Evolutionary conservation across 2,797 vertebrate species (phyloP).

Genomic region (Danio tinwini): DNA sequence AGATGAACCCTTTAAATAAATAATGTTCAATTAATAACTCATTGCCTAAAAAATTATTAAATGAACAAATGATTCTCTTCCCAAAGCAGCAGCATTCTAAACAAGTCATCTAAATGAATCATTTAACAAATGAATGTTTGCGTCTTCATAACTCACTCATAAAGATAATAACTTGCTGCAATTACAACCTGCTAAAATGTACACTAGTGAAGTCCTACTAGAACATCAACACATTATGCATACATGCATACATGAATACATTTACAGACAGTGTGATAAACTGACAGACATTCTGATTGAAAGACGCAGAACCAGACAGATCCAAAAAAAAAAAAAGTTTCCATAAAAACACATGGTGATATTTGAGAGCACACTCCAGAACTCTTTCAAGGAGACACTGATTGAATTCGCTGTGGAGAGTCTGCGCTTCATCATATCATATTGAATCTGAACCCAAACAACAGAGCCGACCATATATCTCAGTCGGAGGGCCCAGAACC

Average conservation of each 20-base stretch:
- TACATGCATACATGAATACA: not conserved
- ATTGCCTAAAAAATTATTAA: no score
- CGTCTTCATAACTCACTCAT: not conserved
- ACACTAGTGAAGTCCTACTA: not conserved
- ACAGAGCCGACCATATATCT: constrained; percentile 38
- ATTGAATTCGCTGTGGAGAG: constrained; percentile 44
- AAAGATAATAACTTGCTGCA: not conserved
- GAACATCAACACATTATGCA: not conserved
- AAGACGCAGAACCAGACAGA: not conserved
- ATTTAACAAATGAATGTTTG: no score
- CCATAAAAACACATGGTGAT: not conserved
- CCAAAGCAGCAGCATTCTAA: not conserved
- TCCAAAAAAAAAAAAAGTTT: not conserved
- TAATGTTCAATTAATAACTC: no score
- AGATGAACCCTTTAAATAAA: no score
- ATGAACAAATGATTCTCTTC: no score
- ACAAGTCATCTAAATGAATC: not conserved
- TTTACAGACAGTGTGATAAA: not conserved
- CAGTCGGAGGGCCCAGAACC: constrained; percentile 6
- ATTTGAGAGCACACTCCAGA: constrained; percentile 42
- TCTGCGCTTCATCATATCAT: constrained; percentile 31
- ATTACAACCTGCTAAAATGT: not conserved
- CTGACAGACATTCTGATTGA: not conserved
- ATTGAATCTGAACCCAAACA: constrained; percentile 45
- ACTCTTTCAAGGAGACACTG: constrained; percentile 18